Evolutionary conservation across 2,113 vertebrate species (phyloP).

Genomic region (Andinoacara biseriatus): DNA sequence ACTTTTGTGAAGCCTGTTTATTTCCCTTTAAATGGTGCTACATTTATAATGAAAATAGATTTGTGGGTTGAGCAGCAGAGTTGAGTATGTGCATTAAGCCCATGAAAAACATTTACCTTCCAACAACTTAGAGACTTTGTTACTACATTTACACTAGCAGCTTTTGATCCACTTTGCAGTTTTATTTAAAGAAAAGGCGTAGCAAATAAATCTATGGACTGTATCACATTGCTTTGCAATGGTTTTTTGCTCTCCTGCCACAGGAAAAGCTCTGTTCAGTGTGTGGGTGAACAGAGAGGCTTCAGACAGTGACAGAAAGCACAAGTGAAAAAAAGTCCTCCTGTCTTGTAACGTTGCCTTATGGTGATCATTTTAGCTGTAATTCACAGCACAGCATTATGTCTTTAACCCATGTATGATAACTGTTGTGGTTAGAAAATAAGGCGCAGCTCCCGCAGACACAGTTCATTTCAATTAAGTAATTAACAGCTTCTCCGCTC

Average conservation of each 20-base stretch:
- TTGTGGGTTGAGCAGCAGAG: too few species aligned
- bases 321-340: not conserved
- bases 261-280: not conserved
- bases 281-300: not conserved
- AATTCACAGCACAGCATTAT: not conserved
- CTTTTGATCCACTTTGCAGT: too few species aligned
- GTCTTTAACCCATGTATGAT: not conserved
- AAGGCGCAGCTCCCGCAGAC: not conserved
- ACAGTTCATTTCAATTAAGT: not conserved
- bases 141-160: not conserved
- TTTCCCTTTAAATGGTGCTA: too few species aligned
- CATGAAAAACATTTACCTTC: not conserved
- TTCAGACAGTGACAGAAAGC: not conserved
- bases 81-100: too few species aligned
- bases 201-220: too few species aligned
- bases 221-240: not conserved
- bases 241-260: not conserved
- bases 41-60: too few species aligned
- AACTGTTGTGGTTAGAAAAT: not conserved
- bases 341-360: too few species aligned
- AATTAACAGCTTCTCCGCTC: not conserved
- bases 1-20: too few species aligned
- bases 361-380: not conserved
- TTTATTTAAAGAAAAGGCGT: too few species aligned
- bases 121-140: not conserved